Percentiles rank a stretch among this genome's conserved stretches.
Conservation (phyloP, 2,888 invertebrate species). For the Pardosa pseudoannulata region DNA sequence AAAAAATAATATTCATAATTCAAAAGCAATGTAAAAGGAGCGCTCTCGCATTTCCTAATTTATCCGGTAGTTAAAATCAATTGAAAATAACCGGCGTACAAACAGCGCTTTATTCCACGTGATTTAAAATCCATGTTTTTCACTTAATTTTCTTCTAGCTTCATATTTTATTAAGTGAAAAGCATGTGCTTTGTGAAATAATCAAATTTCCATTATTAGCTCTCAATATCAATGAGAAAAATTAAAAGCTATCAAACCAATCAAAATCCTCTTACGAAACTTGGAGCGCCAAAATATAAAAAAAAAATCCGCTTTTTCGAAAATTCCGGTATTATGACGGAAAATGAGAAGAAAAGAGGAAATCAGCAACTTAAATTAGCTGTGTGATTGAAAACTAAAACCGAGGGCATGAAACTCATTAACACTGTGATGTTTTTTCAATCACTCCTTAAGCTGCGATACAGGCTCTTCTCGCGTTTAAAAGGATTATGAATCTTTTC, state of each 20-base stretch:
- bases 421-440: conserved; percentile 36
- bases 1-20: too few species aligned
- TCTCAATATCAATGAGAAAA: not conserved
- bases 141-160: too few species aligned
- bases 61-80: too few species aligned
- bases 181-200: not conserved
- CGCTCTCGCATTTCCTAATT: too few species aligned
- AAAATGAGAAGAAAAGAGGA: conserved; percentile 9
- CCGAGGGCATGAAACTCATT: conserved; percentile 53
- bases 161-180: too few species aligned
- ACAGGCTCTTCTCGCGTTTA: conserved; percentile 37
- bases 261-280: not conserved
- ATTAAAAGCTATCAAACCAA: not conserved
- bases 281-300: not conserved
- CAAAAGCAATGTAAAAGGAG: too few species aligned
- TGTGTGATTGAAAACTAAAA: conserved; percentile 66
- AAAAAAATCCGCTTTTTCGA: not conserved
- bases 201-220: not conserved
- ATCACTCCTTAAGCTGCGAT: conserved; percentile 46
- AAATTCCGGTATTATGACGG: not conserved
- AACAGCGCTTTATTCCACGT: too few species aligned
- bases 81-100: too few species aligned
- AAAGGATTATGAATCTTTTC: conserved; percentile 64
- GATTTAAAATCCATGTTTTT: too few species aligned
- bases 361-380: conserved; percentile 49